Evolutionary conservation across 2,888 invertebrate genomes (phyloP), one percentile per base, ranked within the genome.

Genomic region (Polymixis flavicincta): DNA sequence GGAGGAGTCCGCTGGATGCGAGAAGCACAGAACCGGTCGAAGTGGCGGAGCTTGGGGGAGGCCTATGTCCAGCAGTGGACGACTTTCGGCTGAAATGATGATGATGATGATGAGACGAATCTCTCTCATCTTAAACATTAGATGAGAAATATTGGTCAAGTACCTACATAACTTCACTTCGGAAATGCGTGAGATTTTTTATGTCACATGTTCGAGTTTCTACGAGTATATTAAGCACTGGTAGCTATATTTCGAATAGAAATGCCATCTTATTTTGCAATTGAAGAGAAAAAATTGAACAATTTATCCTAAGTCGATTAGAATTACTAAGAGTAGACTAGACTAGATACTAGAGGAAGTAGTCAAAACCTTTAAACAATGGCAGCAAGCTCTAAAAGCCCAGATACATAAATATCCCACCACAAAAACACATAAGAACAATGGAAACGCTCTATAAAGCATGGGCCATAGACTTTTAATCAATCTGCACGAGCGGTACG

Each of bases 381-480:
- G n/a, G 5, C 32, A 19, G 14, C 17, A 2, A 52, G 19, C 6
- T 13, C 5, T 22, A 59, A 0, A 19, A 13, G 0, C 6, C 28
- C 69, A 50, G 28, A 55, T 42, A 52, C 55, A 64, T 68, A 68
- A 59, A 84, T 64, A 60, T 55, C 9, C 52, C 2, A 14, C 2
- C 19, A 71, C 55, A 75, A 70, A 80, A 75, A 76, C 69, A 42
- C 90, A 88, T 84, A 22, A 52, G 37, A 4, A 85, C 89, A 94
- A 89, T 89, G 96, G 91, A 91, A 82, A 90, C 92, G 71, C 85
- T 87, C 89, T 92, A 93, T 95, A 96, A 96, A 96, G 95, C 96
- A 96, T 96, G 96, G 95, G 85, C 95, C 96, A 96, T 96, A 96
- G 96, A 96, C 95, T 96, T 96, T 96, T 96, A 96, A 96, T 96